Conservation (phyloP, 2,113 vertebrate species). For the Scolopax mira region DNA sequence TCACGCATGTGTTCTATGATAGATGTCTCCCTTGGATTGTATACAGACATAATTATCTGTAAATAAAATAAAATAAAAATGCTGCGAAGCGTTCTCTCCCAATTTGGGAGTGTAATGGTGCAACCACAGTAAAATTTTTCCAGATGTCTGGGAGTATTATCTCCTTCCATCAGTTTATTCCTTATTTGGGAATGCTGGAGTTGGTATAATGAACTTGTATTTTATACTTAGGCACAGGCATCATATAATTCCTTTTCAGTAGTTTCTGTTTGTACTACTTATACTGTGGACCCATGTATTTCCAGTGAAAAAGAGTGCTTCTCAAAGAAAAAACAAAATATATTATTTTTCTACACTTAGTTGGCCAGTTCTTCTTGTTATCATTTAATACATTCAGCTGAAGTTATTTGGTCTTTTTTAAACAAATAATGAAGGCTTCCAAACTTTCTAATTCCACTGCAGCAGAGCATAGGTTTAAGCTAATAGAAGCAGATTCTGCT, state of each 20-base stretch:
- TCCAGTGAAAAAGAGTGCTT: not conserved
- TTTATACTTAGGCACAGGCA: not conserved
- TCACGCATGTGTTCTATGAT: not conserved
- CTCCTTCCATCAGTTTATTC: not conserved
- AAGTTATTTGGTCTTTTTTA: not conserved
- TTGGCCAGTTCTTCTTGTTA: not conserved
- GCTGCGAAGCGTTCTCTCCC: not conserved
- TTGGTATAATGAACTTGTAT: not conserved
- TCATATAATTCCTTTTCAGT: not conserved
- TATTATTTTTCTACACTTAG: not conserved
- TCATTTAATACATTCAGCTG: not conserved
- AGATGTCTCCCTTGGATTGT: not conserved
- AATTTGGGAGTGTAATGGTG: not conserved
- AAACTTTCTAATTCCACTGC: not conserved
- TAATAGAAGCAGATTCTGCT: not conserved
- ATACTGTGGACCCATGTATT: not conserved
- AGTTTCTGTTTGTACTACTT: not conserved
- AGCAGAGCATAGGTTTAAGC: not conserved
- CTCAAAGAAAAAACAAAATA: not conserved
- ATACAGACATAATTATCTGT: not conserved
- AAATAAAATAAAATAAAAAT: not conserved
- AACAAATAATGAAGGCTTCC: not conserved
- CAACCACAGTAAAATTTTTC: not conserved
- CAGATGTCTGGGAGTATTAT: not conserved
- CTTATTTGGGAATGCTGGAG: not conserved